Conservation (phyloP, 1,140 invertebrate species). For the Apis cerana region DNA sequence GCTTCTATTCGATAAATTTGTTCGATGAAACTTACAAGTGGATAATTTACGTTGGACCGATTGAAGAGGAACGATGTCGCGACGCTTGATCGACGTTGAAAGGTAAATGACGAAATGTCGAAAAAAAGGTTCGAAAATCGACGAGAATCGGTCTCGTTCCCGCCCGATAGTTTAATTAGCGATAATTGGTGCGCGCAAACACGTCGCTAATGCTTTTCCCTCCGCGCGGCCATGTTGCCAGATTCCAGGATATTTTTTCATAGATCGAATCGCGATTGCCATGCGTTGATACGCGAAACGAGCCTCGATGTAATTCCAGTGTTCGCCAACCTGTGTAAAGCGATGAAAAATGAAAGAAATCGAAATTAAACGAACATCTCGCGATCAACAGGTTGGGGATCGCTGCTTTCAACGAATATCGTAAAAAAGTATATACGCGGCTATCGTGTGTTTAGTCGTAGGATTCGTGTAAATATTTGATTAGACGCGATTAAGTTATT, state of each 20-base stretch:
- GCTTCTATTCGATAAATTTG: too few relatives aligned
- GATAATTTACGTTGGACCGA: too few relatives aligned
- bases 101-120: too few relatives aligned
- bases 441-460: constrained; percentile 40
- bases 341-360: too few relatives aligned
- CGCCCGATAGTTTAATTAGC: constrained; percentile 44
- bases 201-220: constrained; percentile 56
- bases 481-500: constrained; percentile 63
- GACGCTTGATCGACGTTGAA: too few relatives aligned
- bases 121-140: too few relatives aligned
- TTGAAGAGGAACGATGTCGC: too few relatives aligned
- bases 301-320: constrained; percentile 19
- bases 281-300: constrained; percentile 11
- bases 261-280: constrained; percentile 23
- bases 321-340: too few relatives aligned
- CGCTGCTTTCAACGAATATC: too few relatives aligned
- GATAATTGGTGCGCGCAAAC: constrained; percentile 19
- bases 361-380: too few relatives aligned
- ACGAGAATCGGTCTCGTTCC: not conserved
- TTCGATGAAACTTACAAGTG: too few relatives aligned
- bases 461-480: constrained; percentile 58
- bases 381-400: too few relatives aligned
- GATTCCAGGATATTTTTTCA: constrained; percentile 58
- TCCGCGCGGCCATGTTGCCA: constrained; percentile 47
- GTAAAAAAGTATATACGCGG: constrained; percentile 40